Conservation (phyloP, 2,888 invertebrate genomes). For the Cephus pulcher region DNA sequence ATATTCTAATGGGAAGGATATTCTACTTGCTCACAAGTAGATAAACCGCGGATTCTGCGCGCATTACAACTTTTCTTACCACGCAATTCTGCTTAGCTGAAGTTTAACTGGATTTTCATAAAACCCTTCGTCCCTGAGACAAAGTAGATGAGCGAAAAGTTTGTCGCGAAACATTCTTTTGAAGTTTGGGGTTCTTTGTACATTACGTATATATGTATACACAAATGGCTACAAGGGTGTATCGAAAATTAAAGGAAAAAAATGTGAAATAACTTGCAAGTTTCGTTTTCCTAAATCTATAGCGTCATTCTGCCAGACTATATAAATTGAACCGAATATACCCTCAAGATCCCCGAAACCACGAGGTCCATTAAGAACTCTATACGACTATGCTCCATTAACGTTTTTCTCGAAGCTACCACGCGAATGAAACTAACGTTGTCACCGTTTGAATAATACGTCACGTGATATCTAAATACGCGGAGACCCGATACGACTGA, state of each 20-base stretch:
- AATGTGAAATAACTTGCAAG: background rate
- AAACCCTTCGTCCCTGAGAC: background rate
- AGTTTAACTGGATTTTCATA: constrained; percentile 11
- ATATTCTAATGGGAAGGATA: background rate
- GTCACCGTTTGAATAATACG: background rate
- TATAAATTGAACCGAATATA: background rate
- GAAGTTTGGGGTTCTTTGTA: background rate
- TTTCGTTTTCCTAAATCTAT: background rate
- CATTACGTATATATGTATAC: background rate
- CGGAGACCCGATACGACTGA: background rate
- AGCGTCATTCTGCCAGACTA: background rate
- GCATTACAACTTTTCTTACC: constrained; percentile 4
- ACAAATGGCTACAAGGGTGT: background rate
- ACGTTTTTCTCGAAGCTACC: background rate
- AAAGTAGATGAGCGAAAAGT: background rate
- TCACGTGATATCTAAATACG: background rate
- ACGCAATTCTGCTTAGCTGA: background rate
- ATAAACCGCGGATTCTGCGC: background rate
- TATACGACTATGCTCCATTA: background rate
- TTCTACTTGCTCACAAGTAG: background rate
- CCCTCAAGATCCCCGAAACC: background rate
- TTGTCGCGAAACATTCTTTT: background rate
- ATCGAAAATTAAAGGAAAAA: background rate
- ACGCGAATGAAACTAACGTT: background rate
- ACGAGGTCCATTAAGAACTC: too few species aligned